Evolutionary conservation across 2,113 vertebrate species (phyloP), one percentile per base, ranked within the genome.

Genomic region (Protobothrops mucrosquamatus): DNA sequence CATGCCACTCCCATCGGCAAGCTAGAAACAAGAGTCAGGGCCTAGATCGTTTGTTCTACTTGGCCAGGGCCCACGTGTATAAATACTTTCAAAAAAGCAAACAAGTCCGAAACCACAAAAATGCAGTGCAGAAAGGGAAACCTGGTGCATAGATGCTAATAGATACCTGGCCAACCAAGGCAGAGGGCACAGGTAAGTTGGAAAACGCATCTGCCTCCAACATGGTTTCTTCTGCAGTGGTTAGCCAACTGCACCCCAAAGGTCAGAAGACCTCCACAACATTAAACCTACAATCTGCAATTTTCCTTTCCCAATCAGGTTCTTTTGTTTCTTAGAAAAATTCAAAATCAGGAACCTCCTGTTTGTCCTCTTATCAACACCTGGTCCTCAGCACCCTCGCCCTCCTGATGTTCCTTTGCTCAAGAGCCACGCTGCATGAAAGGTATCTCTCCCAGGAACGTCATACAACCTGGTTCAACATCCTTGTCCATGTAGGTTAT

Each of bases 401-500:
- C 74, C 74, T 81, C 69, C n/a, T 4, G 34, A 81, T 18, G 74
- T 43, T 22, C 34, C 74, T 81, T 8, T 1, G 18, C 18, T 22
- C 7, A 18, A 34, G 6, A 20, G n/a, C 69, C 7, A 1, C 1
- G 2, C 0, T 81, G 74, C 6, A 0, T 20, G 74, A 22, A 20
- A 18, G 18, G 6, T 8, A 43, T 8, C 34, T 81, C 74, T 22
- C 34, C 74, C 34, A 43, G 74, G 74, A 43, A 43, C 34, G 3
- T 43, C 74, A 81, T 10, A 43, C 18, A 43, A 43, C 74, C 18
- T 39, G 15, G 7, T 81, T 9, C 74, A 43, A 22, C 34, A 81
- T 22, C 34, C 74, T 43, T 43, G 34, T 9, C 74, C 3, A 22
- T 1, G 0, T 22, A 81, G 34, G 3, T 81, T 39, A 81, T 43